Percentiles rank a stretch among this genome's conserved stretches.
Conservation (phyloP, 2,888 invertebrate genomes). For the Drosophila tripunctata region DNA sequence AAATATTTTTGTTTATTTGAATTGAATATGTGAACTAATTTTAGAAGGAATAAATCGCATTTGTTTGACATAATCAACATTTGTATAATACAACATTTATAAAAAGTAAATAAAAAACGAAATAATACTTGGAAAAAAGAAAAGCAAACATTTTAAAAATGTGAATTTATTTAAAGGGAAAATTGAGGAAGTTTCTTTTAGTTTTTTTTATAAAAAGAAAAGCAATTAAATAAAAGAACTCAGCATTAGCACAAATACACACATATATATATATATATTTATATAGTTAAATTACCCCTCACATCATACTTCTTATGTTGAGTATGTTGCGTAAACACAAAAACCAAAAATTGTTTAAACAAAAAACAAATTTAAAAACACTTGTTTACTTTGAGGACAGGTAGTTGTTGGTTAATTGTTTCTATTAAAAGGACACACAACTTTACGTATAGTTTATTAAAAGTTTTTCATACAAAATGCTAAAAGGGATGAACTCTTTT, state of each 20-base stretch:
- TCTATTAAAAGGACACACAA: constrained; percentile 45
- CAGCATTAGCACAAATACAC: constrained; percentile 55
- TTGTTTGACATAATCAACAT: constrained; percentile 18
- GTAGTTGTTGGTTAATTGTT: constrained; percentile 4
- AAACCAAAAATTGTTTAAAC: constrained; percentile 3
- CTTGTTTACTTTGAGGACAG: constrained; percentile 16
- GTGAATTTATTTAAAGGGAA: constrained; percentile 3
- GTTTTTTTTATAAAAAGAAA: constrained; percentile 5
- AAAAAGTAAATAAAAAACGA: constrained; percentile 9
- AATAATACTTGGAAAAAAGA: constrained; percentile 1
- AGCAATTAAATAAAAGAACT: constrained; percentile 53
- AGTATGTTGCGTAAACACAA: constrained; percentile 26
- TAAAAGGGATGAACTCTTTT: constrained; percentile 39
- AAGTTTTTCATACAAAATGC: constrained; percentile 59
- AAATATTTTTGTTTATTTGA: constrained; percentile 3
- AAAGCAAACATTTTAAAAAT: constrained; percentile 11
- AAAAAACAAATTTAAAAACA: constrained; percentile 33
- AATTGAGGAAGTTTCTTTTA: neutral
- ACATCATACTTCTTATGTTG: neutral
- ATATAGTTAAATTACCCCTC: constrained; percentile 25
- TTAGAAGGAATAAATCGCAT: constrained; percentile 45
- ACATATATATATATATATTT: constrained; percentile 31
- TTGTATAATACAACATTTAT: constrained; percentile 37
- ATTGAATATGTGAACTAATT: constrained; percentile 37
- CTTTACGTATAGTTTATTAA: constrained; percentile 37